Conservation (phyloP, 2,888 invertebrate genomes). For the Mystacides longicornis region DNA sequence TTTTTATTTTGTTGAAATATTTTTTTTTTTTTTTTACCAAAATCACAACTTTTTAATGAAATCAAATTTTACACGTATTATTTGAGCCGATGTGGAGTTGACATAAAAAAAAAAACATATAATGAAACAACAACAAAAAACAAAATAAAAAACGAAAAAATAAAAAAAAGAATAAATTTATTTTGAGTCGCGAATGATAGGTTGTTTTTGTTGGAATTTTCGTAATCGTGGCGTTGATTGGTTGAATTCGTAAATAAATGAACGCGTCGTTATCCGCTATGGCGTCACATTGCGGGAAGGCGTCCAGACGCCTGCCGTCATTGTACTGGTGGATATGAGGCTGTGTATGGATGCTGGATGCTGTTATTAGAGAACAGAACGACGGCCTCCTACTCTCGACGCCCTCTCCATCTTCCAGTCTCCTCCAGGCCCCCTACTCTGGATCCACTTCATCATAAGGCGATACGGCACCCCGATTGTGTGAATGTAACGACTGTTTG, state of each 20-base stretch:
- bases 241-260: neutral
- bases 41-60: neutral
- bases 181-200: neutral
- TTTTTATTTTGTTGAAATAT: neutral
- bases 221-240: conserved; percentile 10
- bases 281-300: conserved; percentile 33
- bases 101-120: neutral
- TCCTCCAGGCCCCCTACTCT: conserved; percentile 11
- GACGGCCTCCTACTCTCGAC: no score
- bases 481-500: neutral
- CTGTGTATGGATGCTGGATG: conserved; percentile 34
- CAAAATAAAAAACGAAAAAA: conserved; percentile 9
- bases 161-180: neutral
- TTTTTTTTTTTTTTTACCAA: neutral
- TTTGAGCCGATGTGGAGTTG: no score
- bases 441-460: neutral
- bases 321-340: conserved; percentile 25
- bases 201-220: neutral
- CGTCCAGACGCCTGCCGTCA: conserved; percentile 50
- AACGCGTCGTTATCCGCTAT: conserved; percentile 4
- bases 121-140: conserved; percentile 7
- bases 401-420: conserved; percentile 19
- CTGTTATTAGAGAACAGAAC: no score
- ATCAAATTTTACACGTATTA: conserved; percentile 3
- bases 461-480: neutral